A percentile compares a stretch with the other conserved stretches of the same genome.
Evolutionary conservation across 2,797 vertebrate genomes (phyloP).

Genomic region (Muscicapa comitata): DNA sequence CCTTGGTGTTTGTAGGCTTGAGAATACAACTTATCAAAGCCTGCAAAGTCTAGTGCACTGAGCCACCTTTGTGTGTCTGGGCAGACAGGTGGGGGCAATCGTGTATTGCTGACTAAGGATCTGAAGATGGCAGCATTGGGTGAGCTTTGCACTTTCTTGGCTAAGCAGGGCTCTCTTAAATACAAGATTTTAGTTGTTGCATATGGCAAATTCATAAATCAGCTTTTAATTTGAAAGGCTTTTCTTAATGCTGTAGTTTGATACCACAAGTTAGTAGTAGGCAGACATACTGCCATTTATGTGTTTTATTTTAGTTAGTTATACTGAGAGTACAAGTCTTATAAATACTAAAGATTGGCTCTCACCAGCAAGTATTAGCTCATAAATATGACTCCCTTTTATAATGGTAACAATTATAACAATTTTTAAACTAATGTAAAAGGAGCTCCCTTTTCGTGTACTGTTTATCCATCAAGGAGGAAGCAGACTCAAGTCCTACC

Average conservation of each 20-base stretch:
- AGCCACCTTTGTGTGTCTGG: background rate
- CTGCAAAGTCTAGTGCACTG: background rate
- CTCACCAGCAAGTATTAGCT: background rate
- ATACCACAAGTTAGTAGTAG: constrained; percentile 27
- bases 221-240: constrained; percentile 49
- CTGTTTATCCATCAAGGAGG: background rate
- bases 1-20: background rate
- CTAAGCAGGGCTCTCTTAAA: background rate
- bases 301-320: constrained; percentile 19
- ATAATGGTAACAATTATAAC: background rate
- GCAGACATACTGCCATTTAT: constrained; percentile 3
- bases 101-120: background rate
- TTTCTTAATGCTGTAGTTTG: constrained; percentile 21
- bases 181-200: background rate
- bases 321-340: constrained; percentile 7
- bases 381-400: background rate
- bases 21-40: background rate
- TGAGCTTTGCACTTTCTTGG: constrained; percentile 33
- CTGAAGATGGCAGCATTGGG: constrained; percentile 82
- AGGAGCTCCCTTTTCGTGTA: background rate
- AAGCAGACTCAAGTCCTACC: background rate
- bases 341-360: background rate
- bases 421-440: background rate
- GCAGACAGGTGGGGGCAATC: background rate
- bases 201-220: constrained; percentile 14